phyloP scores from a whole-genome alignment of 2,797 vertebrate genomes.

The Sylvilagus floridanus region DNA sequence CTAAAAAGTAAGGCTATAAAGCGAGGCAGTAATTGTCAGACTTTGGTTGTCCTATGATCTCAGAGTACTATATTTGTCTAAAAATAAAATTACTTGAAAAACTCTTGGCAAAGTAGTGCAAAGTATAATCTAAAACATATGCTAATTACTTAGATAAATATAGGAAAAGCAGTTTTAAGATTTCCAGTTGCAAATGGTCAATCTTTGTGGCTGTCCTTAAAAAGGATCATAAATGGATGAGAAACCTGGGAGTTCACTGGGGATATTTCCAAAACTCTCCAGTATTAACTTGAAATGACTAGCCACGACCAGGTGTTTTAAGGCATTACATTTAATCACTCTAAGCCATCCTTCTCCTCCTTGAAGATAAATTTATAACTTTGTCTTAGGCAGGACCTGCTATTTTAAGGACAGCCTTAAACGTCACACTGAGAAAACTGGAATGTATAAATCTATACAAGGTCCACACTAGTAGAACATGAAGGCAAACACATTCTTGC shows the following conservation, averaged over 20 bases:
- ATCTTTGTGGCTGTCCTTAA: constrained; percentile 33
- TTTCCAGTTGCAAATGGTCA: constrained; percentile 18
- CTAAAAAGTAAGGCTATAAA: neutral
- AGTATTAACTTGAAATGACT: constrained; percentile 50
- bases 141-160: constrained; percentile 47
- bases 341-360: constrained; percentile 25
- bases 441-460: constrained; percentile 26
- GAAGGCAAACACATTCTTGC: constrained; percentile 36
- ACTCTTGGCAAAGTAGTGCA: constrained; percentile 34
- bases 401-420: constrained; percentile 63
- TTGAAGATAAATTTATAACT: constrained; percentile 60
- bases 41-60: neutral
- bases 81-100: constrained; percentile 69
- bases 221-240: constrained; percentile 39
- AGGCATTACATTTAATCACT: constrained; percentile 37
- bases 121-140: constrained; percentile 60
- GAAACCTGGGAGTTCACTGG: constrained; percentile 41
- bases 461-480: neutral
- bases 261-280: constrained; percentile 58
- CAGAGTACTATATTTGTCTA: neutral
- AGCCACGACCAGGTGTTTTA: neutral
- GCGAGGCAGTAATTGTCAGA: neutral
- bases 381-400: neutral
- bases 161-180: constrained; percentile 44
- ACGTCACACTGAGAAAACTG: constrained; percentile 65